Evolutionary conservation across 2,113 vertebrate genomes (phyloP).

Genomic region (Prolemur simus): DNA sequence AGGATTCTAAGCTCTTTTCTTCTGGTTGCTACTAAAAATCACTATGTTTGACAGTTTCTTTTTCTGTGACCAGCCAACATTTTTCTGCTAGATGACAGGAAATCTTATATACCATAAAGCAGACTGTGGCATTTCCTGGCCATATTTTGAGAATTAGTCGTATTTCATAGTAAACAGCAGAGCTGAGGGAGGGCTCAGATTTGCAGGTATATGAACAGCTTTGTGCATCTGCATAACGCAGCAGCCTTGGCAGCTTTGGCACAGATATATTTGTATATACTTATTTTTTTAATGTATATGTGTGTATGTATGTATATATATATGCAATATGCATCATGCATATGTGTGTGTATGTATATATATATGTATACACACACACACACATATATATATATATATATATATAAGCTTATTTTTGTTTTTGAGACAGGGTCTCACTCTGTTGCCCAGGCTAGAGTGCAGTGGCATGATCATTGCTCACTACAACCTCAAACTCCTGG

Average conservation of each 20-base stretch:
- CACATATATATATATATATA: too few relatives aligned
- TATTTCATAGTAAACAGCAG: not conserved
- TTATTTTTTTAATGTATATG: not conserved
- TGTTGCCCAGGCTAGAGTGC: not conserved
- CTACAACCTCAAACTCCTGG: too few relatives aligned
- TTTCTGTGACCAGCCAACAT: not conserved
- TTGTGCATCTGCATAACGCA: not conserved
- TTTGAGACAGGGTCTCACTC: not conserved
- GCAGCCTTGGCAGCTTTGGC: not conserved
- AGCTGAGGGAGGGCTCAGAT: not conserved
- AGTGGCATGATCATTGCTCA: not conserved
- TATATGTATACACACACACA: too few relatives aligned
- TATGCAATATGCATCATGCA: not conserved
- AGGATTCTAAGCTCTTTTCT: not conserved
- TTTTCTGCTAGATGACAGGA: not conserved
- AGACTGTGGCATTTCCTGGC: not conserved
- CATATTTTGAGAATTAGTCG: not conserved
- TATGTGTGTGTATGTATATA: not conserved
- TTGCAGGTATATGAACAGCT: not conserved
- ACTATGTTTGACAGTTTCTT: not conserved
- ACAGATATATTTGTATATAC: not conserved
- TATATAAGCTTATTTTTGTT: not conserved
- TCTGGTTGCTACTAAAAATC: not conserved
- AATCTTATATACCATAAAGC: not conserved
- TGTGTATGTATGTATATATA: not conserved